Conservation (phyloP, 2,888 invertebrate species). For the Agrypnus murinus region DNA sequence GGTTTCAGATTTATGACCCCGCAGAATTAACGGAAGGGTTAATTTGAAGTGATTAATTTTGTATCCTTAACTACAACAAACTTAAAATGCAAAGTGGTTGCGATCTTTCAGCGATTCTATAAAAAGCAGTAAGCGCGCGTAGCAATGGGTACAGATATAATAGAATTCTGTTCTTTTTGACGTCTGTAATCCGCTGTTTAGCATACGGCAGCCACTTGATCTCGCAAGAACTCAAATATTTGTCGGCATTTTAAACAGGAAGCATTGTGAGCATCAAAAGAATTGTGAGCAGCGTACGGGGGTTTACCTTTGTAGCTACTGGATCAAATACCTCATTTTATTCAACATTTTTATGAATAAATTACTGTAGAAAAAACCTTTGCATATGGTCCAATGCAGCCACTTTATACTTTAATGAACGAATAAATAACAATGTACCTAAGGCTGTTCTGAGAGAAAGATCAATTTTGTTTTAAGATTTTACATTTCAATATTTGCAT, state of each 20-base stretch:
- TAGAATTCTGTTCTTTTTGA: constrained; percentile 51
- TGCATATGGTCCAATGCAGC: constrained; percentile 57
- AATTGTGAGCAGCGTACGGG: constrained; percentile 52
- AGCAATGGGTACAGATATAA: constrained; percentile 35
- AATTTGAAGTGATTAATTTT: constrained; percentile 70
- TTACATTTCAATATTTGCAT: constrained; percentile 13
- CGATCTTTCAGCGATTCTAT: constrained; percentile 24
- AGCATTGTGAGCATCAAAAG: constrained; percentile 57
- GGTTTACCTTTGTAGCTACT: constrained; percentile 59
- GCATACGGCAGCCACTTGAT: constrained; percentile 65
- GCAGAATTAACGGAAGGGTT: constrained; percentile 71
- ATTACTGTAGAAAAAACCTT: constrained; percentile 60
- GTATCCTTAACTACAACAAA: constrained; percentile 58
- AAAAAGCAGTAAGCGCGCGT: constrained; percentile 13
- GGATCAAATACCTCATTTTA: constrained; percentile 66
- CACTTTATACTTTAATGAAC: constrained; percentile 46
- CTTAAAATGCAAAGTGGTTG: constrained; percentile 37
- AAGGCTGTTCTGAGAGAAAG: not conserved
- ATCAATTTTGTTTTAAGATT: constrained; percentile 13
- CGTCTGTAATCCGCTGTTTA: constrained; percentile 63
- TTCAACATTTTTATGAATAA: constrained; percentile 65
- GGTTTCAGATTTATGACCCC: constrained; percentile 70
- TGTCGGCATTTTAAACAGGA: constrained; percentile 66
- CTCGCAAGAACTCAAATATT: constrained; percentile 65
- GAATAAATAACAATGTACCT: constrained; percentile 38